These are phyloP conservation scores for Bovichtus diacanthus DNA, from an alignment of 2,797 vertebrate species.

Conservation along the genomic window DNA sequence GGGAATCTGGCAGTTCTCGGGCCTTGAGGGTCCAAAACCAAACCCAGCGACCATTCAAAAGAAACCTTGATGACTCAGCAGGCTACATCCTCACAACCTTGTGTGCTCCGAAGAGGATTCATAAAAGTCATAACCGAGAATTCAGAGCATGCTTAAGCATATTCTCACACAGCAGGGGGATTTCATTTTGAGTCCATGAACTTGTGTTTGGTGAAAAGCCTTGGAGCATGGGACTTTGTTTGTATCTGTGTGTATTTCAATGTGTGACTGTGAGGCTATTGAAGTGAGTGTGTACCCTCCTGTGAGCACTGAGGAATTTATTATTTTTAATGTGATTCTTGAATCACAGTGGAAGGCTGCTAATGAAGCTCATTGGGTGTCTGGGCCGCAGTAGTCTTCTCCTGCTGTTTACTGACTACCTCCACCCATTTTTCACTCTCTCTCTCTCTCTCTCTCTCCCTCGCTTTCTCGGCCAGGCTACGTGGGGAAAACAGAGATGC, in stretches of 20 bases:
- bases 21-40: conserved; percentile 59
- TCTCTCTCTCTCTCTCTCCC: neutral
- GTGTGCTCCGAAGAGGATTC: conserved; percentile 41
- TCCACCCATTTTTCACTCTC: conserved; percentile 27
- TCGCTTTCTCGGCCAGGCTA: neutral
- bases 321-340: conserved; percentile 81
- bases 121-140: conserved; percentile 34
- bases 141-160: conserved; percentile 47
- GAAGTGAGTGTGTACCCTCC: conserved; percentile 52
- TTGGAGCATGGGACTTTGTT: conserved; percentile 58
- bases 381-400: conserved; percentile 50
- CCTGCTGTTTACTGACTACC: conserved; percentile 65
- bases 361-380: conserved; percentile 80
- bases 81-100: conserved; percentile 36
- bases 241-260: conserved; percentile 53
- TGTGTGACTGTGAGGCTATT: conserved; percentile 22
- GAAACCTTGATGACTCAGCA: conserved; percentile 77
- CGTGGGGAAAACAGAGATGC: conserved; percentile 27
- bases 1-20: conserved; percentile 65
- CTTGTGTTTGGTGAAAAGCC: conserved; percentile 54
- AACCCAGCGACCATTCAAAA: conserved; percentile 46
- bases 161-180: conserved; percentile 49
- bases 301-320: conserved; percentile 71
- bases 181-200: conserved; percentile 51
- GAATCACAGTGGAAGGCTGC: conserved; percentile 72